phyloP scores from a whole-genome alignment of 2,113 vertebrate species.

The Thunnus maccoyii region DNA sequence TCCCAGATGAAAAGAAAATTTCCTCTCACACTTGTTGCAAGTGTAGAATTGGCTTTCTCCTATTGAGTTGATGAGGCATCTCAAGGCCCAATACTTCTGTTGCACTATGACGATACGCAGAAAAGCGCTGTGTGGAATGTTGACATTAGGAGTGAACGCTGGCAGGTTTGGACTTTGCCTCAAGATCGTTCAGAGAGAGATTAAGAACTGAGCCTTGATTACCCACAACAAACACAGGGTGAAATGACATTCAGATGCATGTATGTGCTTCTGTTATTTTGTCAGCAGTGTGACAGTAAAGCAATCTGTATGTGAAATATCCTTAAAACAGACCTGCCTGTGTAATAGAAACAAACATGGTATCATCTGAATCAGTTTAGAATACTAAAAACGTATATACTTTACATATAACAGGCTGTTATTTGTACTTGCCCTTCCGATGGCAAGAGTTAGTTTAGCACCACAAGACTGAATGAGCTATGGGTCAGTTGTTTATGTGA shows the following conservation, averaged over 20 bases:
- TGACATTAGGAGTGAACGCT: conserved; percentile 1
- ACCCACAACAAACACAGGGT: neutral
- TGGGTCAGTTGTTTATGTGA: conserved; percentile 11
- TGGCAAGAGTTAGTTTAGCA: neutral
- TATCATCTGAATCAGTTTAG: neutral
- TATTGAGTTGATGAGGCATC: conserved; percentile 2
- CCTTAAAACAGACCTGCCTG: neutral
- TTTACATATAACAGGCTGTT: neutral
- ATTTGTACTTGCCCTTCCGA: neutral
- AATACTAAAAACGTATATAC: neutral
- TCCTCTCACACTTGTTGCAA: conserved; percentile 16
- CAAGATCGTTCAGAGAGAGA: conserved; percentile 15
- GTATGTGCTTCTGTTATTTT: neutral
- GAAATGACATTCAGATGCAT: neutral
- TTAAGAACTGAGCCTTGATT: conserved; percentile 4
- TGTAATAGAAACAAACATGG: neutral
- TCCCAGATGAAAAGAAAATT: neutral
- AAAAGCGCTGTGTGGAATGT: neutral
- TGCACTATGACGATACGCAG: conserved; percentile 8
- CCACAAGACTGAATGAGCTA: conserved; percentile 13
- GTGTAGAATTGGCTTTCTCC: neutral
- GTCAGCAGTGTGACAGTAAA: neutral
- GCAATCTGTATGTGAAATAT: neutral
- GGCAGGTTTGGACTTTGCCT: conserved; percentile 3
- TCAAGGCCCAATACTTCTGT: neutral